Evolutionary conservation across 2,888 invertebrate species (phyloP).

Genomic region (Athalia circularis): DNA sequence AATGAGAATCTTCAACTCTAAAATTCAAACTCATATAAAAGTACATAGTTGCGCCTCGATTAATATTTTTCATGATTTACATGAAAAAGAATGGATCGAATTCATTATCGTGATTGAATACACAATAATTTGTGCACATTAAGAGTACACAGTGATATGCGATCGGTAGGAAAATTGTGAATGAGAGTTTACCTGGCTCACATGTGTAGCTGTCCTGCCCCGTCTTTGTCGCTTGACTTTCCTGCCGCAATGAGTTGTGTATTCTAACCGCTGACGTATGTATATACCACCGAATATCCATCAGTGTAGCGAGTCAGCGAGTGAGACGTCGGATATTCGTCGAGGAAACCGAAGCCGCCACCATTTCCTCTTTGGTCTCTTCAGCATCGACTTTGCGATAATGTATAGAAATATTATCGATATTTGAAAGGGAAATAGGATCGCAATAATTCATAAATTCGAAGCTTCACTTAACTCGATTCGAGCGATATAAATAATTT

Average conservation of each 20-base stretch:
- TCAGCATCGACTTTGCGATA: no score
- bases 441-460: no score
- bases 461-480: no score
- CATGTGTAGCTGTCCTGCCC: not conserved
- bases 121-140: conserved; percentile 1
- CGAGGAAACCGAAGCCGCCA: not conserved
- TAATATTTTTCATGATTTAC: no score
- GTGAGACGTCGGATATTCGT: not conserved
- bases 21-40: no score
- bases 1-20: no score
- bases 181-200: not conserved
- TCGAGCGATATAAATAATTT: no score
- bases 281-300: not conserved
- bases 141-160: not conserved
- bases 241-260: not conserved
- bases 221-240: conserved; percentile 12
- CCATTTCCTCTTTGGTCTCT: no score
- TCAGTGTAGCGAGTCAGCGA: not conserved
- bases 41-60: no score
- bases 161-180: not conserved
- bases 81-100: no score
- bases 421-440: no score
- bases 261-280: not conserved
- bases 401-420: no score
- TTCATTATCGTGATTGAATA: not conserved